Conservation (phyloP, 2,797 vertebrate genomes). For the Podarcis lilfordi region DNA sequence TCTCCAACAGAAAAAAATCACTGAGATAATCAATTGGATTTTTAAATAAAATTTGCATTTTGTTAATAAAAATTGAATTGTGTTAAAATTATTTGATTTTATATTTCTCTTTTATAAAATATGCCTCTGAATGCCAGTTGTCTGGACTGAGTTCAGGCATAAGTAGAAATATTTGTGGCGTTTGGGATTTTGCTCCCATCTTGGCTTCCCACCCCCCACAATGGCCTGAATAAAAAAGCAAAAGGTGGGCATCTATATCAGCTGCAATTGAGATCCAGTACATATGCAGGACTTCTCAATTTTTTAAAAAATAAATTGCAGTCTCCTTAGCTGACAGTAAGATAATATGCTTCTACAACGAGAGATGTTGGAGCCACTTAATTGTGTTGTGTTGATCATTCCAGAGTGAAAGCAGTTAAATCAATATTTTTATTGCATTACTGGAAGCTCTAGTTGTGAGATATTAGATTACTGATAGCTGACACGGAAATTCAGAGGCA, state of each 20-base stretch:
- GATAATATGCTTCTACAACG: neutral
- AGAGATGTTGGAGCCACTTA: conserved; percentile 48
- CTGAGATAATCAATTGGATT: too few relatives aligned
- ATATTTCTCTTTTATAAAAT: too few relatives aligned
- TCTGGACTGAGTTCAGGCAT: neutral
- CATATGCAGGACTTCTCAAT: neutral
- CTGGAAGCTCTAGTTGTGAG: conserved; percentile 54
- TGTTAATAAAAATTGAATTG: too few relatives aligned
- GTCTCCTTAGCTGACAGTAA: conserved; percentile 28
- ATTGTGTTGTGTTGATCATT: conserved; percentile 47
- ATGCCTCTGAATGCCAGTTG: too few relatives aligned
- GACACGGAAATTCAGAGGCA: conserved; percentile 58
- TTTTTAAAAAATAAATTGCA: conserved; percentile 33
- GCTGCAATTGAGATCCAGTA: conserved; percentile 33
- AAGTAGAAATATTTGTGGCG: neutral
- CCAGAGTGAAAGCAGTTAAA: conserved; percentile 62
- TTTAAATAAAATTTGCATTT: too few relatives aligned
- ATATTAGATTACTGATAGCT: conserved; percentile 48
- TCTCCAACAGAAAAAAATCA: too few relatives aligned
- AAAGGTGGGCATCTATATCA: conserved; percentile 32
- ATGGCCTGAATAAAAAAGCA: neutral
- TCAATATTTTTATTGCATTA: conserved; percentile 60
- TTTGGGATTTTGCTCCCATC: neutral
- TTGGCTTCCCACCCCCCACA: too few relatives aligned
- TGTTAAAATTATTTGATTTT: too few relatives aligned